phyloP scores from a whole-genome alignment of 2,797 vertebrate species.

The Acrossocheilus wenchowensis region DNA sequence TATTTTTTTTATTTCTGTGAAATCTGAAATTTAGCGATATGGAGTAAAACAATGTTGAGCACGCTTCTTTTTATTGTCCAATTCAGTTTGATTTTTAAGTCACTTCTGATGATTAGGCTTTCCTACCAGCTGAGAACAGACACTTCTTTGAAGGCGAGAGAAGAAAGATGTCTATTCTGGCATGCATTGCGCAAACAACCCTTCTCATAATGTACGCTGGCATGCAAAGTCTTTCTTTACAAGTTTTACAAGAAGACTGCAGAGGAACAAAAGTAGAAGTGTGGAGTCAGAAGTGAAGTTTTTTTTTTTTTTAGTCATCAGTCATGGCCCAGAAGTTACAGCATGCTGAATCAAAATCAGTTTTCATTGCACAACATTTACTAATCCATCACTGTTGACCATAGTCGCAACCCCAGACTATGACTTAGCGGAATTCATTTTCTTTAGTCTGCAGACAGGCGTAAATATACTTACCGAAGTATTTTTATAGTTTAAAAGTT shows the following conservation, averaged over 20 bases:
- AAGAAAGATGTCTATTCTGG: background rate
- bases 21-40: background rate
- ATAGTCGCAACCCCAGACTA: conserved; percentile 2
- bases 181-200: background rate
- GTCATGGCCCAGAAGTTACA: conserved; percentile 27
- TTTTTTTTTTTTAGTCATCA: conserved; percentile 14
- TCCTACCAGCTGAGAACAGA: conserved; percentile 9
- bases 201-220: background rate
- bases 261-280: background rate
- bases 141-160: background rate
- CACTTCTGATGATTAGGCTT: conserved; percentile 14
- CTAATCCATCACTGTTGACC: conserved; percentile 33
- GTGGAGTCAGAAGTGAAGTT: conserved; percentile 11
- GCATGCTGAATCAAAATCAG: conserved; percentile 30
- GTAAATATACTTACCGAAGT: conserved; percentile 24
- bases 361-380: conserved; percentile 35
- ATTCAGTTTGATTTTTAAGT: conserved; percentile 14
- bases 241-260: conserved; percentile 9
- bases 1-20: background rate
- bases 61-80: conserved; percentile 5
- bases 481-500: conserved; percentile 4
- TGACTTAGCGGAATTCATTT: background rate
- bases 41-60: background rate
- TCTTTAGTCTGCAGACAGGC: conserved; percentile 2
- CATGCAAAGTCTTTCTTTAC: background rate